Evolutionary conservation across 2,797 vertebrate species (phyloP), one percentile per base, ranked within the genome.

Genomic region (Manis javanica): DNA sequence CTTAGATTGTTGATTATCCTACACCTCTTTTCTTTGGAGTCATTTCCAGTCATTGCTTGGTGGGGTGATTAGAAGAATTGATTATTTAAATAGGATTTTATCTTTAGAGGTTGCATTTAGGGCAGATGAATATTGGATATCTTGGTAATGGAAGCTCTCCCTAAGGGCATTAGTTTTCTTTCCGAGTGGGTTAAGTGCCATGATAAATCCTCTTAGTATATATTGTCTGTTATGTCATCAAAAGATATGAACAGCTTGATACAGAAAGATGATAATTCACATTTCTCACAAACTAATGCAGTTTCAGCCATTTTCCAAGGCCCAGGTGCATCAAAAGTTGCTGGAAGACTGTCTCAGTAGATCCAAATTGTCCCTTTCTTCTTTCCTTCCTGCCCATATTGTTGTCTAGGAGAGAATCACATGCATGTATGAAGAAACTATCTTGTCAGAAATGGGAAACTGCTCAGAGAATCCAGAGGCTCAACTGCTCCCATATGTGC

Each of bases 31-130:
- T n/a, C 79, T 78, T 69, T 93, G 46, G 75, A 95, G 94, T 96
- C 92, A 95, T 97, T 97, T 98, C 97, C 96, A 97, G 96, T 91
- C 86, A 96, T 59, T 94, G 89, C 68, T 95, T 79, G 91, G 83
- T 77, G 61, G 79, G 42, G 21, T 96, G 90, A 95, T 95, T 93
- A 88, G 57, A 89, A 94, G 66, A 96, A 97, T 94, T 96, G 95
- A 97, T 97, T 96, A 95, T 97, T 96, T 97, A 97, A 97, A 90
- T 92, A 90, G 72, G 87, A 83, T 93, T 95, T 85, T 95, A 96
- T 97, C 94, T 96, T 91, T 82, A 92, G 93, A 97, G 82, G 59
- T 88, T 97, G 94, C 96, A 96, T 90, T 97, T 96, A 97, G 42
- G 91, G 13, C 85, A 88, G 75, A 97, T 95, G 93, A 92, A 97